Percentiles rank a stretch among this genome's conserved stretches.
Conservation (phyloP, 2,113 vertebrate species). For the Corvus hawaiiensis region DNA sequence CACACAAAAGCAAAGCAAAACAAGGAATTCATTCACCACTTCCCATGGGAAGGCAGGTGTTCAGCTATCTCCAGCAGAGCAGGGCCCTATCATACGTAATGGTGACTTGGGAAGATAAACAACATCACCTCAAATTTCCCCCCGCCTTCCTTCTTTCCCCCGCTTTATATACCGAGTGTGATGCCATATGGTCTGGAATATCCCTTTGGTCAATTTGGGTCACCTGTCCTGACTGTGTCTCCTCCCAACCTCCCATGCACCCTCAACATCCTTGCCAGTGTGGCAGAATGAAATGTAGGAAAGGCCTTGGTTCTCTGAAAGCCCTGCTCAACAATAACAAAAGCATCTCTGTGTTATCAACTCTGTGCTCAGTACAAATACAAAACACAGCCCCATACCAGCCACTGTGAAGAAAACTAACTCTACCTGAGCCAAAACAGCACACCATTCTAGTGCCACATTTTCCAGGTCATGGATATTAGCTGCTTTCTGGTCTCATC, state of each 20-base stretch:
- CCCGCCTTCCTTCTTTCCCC: neutral
- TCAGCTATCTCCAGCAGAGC: neutral
- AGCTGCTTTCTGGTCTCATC: neutral
- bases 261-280: neutral
- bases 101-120: neutral
- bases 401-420: neutral
- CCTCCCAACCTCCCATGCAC: neutral
- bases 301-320: neutral
- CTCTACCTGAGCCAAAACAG: neutral
- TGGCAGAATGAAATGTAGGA: neutral
- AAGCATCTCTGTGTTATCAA: neutral
- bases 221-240: neutral
- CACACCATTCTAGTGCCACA: neutral
- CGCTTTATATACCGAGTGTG: neutral
- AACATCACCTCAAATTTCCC: neutral
- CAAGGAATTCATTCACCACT: neutral
- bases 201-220: neutral
- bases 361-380: neutral
- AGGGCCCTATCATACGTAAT: too few relatives aligned
- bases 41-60: neutral
- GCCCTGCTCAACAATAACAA: neutral
- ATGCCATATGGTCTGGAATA: neutral
- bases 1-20: neutral
- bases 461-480: neutral
- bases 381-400: neutral